Percentiles rank a stretch among this genome's conserved stretches.
Conservation (phyloP, 2,113 vertebrate genomes). For the Mesoclemmys tuberculata region DNA sequence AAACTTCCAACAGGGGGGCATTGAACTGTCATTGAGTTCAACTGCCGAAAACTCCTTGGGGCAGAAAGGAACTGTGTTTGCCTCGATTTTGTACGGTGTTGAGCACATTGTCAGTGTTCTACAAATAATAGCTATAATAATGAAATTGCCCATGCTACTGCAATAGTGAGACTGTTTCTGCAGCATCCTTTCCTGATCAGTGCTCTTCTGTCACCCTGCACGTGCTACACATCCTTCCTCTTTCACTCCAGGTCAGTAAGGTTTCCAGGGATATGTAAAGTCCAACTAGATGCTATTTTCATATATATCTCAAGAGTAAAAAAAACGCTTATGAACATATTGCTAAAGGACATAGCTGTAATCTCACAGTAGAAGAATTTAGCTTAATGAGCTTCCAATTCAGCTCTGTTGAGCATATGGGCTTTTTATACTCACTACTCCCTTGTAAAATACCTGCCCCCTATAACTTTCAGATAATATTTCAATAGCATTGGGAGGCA, state of each 20-base stretch:
- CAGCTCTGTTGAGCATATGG: background rate
- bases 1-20: background rate
- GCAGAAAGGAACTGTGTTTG: background rate
- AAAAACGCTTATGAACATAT: background rate
- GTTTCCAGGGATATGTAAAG: background rate
- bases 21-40: background rate
- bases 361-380: background rate
- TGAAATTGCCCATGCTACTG: background rate
- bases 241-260: constrained; percentile 31
- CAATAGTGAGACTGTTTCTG: background rate
- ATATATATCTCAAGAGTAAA: constrained; percentile 50
- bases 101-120: constrained; percentile 13
- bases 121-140: background rate
- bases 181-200: background rate
- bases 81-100: background rate
- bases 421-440: background rate
- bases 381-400: background rate
- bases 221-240: background rate
- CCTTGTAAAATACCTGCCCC: background rate
- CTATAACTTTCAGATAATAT: background rate
- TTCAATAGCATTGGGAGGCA: background rate
- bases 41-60: background rate
- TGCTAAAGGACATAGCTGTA: background rate
- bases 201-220: background rate
- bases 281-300: constrained; percentile 48